phyloP scores from a whole-genome alignment of 2,888 invertebrate species.

The Oscheius sp. region DNA sequence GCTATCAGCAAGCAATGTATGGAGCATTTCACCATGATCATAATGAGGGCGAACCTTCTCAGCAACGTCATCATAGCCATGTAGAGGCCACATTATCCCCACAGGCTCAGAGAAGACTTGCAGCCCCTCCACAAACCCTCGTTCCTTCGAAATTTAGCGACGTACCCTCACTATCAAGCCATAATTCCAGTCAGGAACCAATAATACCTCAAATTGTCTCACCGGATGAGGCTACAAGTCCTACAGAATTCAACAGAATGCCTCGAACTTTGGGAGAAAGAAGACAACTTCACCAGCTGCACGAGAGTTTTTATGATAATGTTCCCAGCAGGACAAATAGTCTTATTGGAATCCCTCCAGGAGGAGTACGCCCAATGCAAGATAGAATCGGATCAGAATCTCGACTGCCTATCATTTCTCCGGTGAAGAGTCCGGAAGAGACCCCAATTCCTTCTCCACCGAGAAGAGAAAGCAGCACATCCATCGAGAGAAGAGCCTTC shows the following conservation, averaged over 20 bases:
- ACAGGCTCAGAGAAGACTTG: background rate
- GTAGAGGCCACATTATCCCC: background rate
- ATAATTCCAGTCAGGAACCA: background rate
- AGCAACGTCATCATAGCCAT: background rate
- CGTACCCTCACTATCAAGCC: background rate
- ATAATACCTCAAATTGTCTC: too few species aligned
- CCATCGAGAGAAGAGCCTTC: constrained; percentile 30
- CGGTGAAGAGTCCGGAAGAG: background rate
- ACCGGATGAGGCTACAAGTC: background rate
- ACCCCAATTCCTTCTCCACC: constrained; percentile 35
- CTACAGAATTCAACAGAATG: background rate
- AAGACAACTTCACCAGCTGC: constrained; percentile 12
- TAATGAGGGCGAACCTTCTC: background rate
- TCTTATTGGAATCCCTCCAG: constrained; percentile 1
- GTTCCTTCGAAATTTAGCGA: background rate
- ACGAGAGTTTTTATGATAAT: constrained; percentile 44
- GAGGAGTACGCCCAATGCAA: background rate
- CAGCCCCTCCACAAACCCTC: background rate
- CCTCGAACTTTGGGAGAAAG: constrained; percentile 12
- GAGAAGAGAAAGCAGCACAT: constrained; percentile 19
- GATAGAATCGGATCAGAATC: constrained; percentile 8
- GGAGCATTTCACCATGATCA: constrained; percentile 29
- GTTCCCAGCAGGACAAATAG: constrained; percentile 35
- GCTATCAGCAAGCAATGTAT: constrained; percentile 51
- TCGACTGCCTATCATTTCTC: background rate